Conservation (phyloP, 2,888 invertebrate species). For the Pyrocoelia pectoralis region DNA sequence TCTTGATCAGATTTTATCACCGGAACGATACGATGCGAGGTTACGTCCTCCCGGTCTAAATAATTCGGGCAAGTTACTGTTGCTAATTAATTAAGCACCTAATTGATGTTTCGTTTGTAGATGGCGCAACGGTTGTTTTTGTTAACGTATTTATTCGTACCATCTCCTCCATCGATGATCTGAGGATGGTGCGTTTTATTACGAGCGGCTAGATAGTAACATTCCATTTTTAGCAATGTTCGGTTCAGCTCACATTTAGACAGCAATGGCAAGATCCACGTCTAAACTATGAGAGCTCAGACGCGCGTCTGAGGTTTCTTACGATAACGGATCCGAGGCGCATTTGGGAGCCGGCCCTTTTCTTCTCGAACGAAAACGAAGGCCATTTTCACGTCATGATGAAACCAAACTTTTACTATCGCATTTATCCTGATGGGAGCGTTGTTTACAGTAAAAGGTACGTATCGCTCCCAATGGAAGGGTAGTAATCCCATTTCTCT, state of each 20-base stretch:
- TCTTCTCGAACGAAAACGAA: conserved; percentile 97
- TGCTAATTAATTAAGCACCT: not conserved
- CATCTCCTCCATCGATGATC: conserved; percentile 61
- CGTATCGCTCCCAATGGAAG: conserved; percentile 25
- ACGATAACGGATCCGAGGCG: conserved; percentile 93
- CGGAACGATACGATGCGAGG: conserved; percentile 89
- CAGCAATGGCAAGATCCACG: conserved; percentile 97
- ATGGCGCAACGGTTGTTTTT: conserved; percentile 85
- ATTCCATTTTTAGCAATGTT: conserved; percentile 85
- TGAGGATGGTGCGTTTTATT: conserved; percentile 42
- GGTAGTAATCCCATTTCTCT: no score
- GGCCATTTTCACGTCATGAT: conserved; percentile 98
- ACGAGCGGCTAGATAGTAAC: conserved; percentile 99
- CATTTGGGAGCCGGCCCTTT: conserved; percentile 98
- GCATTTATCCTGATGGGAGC: conserved; percentile 94
- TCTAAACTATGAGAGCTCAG: conserved; percentile 86
- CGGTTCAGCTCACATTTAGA: conserved; percentile 95
- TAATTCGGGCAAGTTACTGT: conserved; percentile 81
- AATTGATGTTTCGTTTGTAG: conserved; percentile 61
- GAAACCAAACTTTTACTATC: conserved; percentile 97
- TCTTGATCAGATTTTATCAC: conserved; percentile 90
- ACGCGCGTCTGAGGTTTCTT: conserved; percentile 88
- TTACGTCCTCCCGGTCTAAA: conserved; percentile 93
- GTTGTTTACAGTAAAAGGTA: conserved; percentile 94
- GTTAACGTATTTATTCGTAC: conserved; percentile 97